These are phyloP conservation scores for Cyprinodon diabolis DNA, from an alignment of 2,797 vertebrate species.

Conservation along the genomic window DNA sequence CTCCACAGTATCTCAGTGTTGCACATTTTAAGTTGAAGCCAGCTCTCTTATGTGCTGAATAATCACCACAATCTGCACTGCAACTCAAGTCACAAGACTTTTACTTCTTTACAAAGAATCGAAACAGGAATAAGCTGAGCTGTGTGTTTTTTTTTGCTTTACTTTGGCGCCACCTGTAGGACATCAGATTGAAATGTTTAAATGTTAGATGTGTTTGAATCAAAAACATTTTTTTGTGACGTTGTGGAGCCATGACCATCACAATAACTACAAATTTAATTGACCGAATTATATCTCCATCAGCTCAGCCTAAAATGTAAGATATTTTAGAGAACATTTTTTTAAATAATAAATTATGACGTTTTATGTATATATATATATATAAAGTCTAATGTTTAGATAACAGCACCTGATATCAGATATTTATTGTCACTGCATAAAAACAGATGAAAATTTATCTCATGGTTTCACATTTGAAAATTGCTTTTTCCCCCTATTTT, in stretches of 20 bases:
- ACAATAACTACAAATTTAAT: too few relatives aligned
- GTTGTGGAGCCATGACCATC: neutral
- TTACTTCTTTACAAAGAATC: neutral
- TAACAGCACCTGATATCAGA: neutral
- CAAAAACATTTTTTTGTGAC: neutral
- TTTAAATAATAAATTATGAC: too few relatives aligned
- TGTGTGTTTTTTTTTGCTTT: constrained; percentile 26
- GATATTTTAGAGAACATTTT: too few relatives aligned
- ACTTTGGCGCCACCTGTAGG: constrained; percentile 50
- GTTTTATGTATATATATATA: too few relatives aligned
- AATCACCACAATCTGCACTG: constrained; percentile 28
- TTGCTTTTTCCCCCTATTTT: neutral
- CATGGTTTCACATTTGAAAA: neutral
- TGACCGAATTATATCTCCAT: too few relatives aligned
- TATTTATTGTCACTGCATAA: neutral
- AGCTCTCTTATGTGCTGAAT: constrained; percentile 18
- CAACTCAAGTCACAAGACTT: constrained; percentile 62
- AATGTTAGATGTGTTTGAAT: neutral
- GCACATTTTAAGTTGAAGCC: constrained; percentile 27
- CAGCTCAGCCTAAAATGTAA: too few relatives aligned
- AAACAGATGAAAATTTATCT: neutral
- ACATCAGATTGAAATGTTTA: neutral
- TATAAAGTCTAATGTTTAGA: neutral
- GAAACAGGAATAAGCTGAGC: constrained; percentile 36
- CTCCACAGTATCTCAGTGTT: neutral